phyloP scores from a whole-genome alignment of 2,113 vertebrate species.

The Amphiprion ocellaris region DNA sequence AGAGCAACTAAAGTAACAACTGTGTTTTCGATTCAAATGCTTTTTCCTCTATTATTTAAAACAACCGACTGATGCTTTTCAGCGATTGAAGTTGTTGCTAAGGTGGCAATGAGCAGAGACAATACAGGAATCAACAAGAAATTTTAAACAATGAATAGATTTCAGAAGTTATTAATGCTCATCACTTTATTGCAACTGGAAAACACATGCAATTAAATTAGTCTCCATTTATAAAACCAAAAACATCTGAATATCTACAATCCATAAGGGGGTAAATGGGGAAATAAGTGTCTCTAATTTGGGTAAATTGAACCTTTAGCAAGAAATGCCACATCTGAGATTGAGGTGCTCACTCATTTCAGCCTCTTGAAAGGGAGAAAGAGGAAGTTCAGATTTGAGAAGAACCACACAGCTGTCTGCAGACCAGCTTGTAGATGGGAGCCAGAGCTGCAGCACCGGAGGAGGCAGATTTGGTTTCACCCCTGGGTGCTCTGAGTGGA shows the following conservation, averaged over 20 bases:
- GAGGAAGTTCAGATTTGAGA: slow-evolving; percentile 64
- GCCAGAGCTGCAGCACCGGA: slow-evolving; percentile 64
- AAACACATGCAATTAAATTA: not conserved
- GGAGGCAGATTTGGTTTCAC: slow-evolving; percentile 77
- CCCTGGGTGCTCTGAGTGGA: slow-evolving; percentile 61
- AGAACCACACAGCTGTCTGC: slow-evolving; percentile 58
- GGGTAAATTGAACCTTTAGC: slow-evolving; percentile 30
- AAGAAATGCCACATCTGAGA: slow-evolving; percentile 13
- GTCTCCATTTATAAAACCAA: not conserved
- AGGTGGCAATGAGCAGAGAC: not conserved
- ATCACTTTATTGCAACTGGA: not conserved
- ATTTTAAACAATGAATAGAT: slow-evolving; percentile 9
- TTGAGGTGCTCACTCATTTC: slow-evolving; percentile 27
- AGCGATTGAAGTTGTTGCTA: slow-evolving; percentile 14
- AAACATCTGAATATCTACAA: not conserved
- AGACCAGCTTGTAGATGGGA: slow-evolving; percentile 64
- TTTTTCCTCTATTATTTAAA: slow-evolving; percentile 11
- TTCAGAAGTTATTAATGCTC: slow-evolving; percentile 16
- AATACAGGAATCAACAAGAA: slow-evolving; percentile 4
- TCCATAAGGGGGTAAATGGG: slow-evolving; percentile 1
- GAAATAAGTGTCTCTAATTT: slow-evolving; percentile 46
- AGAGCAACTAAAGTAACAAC: slow-evolving; percentile 43
- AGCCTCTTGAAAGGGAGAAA: slow-evolving; percentile 16
- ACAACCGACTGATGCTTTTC: slow-evolving; percentile 25
- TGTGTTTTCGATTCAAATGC: slow-evolving; percentile 46